phyloP scores from a whole-genome alignment of 2,797 vertebrate species.

The Echeneis naucrates region DNA sequence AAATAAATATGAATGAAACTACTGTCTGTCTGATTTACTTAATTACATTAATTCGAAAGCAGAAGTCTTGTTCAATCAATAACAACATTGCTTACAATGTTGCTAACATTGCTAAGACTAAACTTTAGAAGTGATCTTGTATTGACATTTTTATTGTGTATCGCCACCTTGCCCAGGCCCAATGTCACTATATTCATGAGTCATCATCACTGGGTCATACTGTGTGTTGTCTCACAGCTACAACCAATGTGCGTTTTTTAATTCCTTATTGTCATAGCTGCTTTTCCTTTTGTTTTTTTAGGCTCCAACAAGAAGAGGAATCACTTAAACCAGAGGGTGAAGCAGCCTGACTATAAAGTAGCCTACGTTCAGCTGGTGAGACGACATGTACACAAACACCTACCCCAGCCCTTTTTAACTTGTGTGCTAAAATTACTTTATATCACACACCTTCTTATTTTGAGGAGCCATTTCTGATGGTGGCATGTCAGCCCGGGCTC shows the following conservation, averaged over 20 bases:
- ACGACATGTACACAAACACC: constrained; percentile 45
- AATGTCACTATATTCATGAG: background rate
- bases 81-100: background rate
- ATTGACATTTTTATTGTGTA: background rate
- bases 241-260: background rate
- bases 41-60: constrained; percentile 1
- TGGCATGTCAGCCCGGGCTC: constrained; percentile 45
- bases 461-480: constrained; percentile 35
- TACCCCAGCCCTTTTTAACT: constrained; percentile 17
- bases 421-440: constrained; percentile 42
- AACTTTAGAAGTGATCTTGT: background rate
- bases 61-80: background rate
- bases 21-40: background rate
- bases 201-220: background rate
- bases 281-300: constrained; percentile 58
- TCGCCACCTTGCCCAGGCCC: background rate
- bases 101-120: too few relatives aligned
- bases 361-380: constrained; percentile 98
- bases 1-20: background rate
- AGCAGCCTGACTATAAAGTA: constrained; percentile 95
- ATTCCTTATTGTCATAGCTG: constrained; percentile 10
- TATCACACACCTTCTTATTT: constrained; percentile 21
- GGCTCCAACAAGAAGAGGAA: constrained; percentile 91
- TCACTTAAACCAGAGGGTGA: constrained; percentile 89
- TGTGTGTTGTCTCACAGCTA: background rate